A percentile compares a stretch with the other conserved stretches of the same genome.
Evolutionary conservation across 2,113 vertebrate genomes (phyloP).

Genomic region (Balaeniceps rex): DNA sequence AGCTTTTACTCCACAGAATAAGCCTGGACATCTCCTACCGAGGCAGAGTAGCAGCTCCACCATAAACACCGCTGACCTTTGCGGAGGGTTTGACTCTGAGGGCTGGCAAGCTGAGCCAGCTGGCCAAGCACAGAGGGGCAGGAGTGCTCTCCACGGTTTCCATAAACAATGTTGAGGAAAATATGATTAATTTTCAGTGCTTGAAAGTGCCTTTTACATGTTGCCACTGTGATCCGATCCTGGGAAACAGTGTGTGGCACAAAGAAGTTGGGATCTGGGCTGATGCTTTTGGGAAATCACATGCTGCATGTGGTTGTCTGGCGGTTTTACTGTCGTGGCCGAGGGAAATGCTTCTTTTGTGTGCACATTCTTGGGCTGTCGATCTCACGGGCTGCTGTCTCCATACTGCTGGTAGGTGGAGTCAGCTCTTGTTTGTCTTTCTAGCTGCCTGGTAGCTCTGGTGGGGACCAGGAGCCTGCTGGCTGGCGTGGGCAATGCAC

Average conservation of each 20-base stretch:
- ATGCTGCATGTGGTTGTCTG: constrained; percentile 61
- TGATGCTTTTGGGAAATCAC: constrained; percentile 59
- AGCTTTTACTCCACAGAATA: background rate
- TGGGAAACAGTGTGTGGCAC: constrained; percentile 44
- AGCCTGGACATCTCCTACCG: background rate
- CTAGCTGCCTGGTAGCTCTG: background rate
- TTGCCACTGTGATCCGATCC: constrained; percentile 29
- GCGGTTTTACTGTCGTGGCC: constrained; percentile 49
- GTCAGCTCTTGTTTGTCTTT: constrained; percentile 43
- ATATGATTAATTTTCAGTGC: constrained; percentile 24
- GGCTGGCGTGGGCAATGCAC: fast-evolving
- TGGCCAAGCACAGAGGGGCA: background rate
- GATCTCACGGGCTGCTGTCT: constrained; percentile 46
- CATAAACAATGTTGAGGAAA: constrained; percentile 18
- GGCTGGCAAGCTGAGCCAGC: background rate
- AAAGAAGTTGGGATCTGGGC: background rate
- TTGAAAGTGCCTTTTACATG: background rate
- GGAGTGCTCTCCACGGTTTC: background rate
- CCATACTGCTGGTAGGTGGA: constrained; percentile 50
- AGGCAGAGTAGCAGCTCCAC: background rate
- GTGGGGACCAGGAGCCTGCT: background rate
- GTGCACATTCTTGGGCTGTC: constrained; percentile 39
- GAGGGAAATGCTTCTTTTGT: constrained; percentile 55
- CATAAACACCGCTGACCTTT: background rate
- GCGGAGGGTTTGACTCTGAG: background rate